phyloP scores from a whole-genome alignment of 1,140 invertebrate species.

The Sitophilus oryzae region DNA sequence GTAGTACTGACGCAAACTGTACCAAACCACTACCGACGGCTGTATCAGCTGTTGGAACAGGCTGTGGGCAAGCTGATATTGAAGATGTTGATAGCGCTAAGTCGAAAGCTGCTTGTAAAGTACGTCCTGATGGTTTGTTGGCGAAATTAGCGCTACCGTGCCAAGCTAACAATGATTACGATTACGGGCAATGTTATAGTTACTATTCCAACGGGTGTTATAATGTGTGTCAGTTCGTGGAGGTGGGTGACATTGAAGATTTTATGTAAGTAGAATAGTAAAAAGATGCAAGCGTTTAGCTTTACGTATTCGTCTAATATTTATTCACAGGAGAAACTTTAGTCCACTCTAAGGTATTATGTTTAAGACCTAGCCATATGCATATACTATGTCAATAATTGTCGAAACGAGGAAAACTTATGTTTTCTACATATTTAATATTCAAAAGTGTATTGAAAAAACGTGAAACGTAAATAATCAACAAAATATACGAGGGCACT shows the following conservation, averaged over 20 bases:
- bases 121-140: constrained; percentile 31
- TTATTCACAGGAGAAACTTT: too few species aligned
- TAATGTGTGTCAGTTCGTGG: constrained; percentile 55
- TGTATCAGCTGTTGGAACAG: constrained; percentile 2
- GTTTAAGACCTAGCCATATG: too few species aligned
- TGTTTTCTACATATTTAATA: too few species aligned
- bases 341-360: too few species aligned
- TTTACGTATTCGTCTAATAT: too few species aligned
- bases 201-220: constrained; percentile 53
- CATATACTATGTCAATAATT: too few species aligned
- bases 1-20: not conserved
- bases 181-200: constrained; percentile 58
- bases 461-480: too few species aligned
- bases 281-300: not conserved
- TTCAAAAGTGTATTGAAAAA: too few species aligned
- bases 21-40: not conserved
- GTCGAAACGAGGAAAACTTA: too few species aligned
- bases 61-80: constrained; percentile 14
- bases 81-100: constrained; percentile 10
- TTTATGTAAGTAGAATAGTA: constrained; percentile 56
- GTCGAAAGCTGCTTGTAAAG: constrained; percentile 4
- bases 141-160: constrained; percentile 47
- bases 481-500: too few species aligned
- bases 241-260: constrained; percentile 60
- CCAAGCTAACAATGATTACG: constrained; percentile 50